Percentiles rank a stretch among this genome's conserved stretches.
phyloP scores from a whole-genome alignment of 1,140 invertebrate genomes.

The Bombus pascuorum region DNA sequence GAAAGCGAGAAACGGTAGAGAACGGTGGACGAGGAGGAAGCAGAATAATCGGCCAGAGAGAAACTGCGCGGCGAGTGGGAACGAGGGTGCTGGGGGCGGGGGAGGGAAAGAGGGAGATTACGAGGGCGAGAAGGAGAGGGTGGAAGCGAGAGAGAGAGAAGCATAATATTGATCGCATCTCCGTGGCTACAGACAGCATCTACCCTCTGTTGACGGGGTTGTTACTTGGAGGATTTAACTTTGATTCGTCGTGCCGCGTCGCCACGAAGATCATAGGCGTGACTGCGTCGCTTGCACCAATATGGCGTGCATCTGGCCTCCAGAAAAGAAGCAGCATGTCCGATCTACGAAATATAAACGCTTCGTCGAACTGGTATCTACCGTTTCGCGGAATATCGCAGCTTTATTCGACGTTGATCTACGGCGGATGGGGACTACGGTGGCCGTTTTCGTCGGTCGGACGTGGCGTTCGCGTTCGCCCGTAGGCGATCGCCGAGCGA shows the following conservation, averaged over 20 bases:
- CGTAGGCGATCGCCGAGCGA: no score
- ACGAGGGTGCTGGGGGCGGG: constrained; percentile 34
- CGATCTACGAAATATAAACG: no score
- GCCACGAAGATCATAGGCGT: constrained; percentile 65
- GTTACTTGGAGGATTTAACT: constrained; percentile 80
- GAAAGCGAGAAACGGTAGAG: constrained; percentile 24
- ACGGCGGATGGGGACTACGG: no score
- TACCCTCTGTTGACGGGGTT: constrained; percentile 81
- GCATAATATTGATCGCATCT: constrained; percentile 83
- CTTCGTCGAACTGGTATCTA: no score
- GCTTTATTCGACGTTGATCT: no score
- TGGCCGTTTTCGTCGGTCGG: no score
- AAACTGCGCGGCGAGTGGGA: constrained; percentile 52
- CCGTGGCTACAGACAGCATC: constrained; percentile 80
- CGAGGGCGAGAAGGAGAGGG: constrained; percentile 48
- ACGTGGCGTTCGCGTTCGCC: no score
- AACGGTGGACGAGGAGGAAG: constrained; percentile 33
- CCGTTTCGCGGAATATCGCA: no score
- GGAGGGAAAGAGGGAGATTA: constrained; percentile 45
- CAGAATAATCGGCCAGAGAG: constrained; percentile 58
- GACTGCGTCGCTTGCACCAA: constrained; percentile 43
- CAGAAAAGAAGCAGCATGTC: no score
- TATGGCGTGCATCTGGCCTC: neutral
- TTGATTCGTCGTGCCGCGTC: constrained; percentile 72
- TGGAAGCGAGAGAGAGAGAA: constrained; percentile 63